Evolutionary conservation across 64 coral and sea anemone species (phyloP).

Genomic region (Porites australiensis): DNA sequence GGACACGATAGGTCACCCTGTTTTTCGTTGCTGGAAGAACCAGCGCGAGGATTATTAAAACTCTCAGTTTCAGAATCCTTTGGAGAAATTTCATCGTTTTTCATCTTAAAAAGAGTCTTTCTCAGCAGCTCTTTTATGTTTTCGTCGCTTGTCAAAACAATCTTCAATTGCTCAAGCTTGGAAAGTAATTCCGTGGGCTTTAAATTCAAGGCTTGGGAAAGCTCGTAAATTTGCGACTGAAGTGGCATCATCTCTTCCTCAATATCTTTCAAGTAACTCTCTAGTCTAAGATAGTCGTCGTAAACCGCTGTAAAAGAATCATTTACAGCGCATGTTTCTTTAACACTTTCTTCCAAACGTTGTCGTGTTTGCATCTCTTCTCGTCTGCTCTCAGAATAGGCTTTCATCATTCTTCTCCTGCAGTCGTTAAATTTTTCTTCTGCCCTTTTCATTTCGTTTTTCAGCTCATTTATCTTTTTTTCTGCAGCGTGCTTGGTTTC

Average conservation of each 20-base stretch:
- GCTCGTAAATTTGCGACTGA: background rate
- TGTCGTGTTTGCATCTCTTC: background rate
- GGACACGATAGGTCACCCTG: slow-evolving; percentile 9
- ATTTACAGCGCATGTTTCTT: background rate
- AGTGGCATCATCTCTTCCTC: background rate
- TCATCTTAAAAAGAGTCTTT: background rate
- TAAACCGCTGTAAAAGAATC: slow-evolving; percentile 16
- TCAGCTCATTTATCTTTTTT: background rate
- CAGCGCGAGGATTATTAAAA: background rate
- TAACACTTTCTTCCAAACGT: slow-evolving; percentile 4
- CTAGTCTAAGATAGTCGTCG: slow-evolving; percentile 19
- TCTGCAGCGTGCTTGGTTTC: background rate
- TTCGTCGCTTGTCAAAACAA: background rate
- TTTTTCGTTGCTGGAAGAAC: background rate
- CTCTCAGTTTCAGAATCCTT: background rate
- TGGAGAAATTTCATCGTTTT: background rate
- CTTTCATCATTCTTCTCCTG: background rate
- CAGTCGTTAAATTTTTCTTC: background rate
- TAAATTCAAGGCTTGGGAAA: slow-evolving; percentile 18
- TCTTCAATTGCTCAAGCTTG: slow-evolving; percentile 21
- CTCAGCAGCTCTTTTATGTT: background rate
- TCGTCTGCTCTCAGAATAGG: background rate
- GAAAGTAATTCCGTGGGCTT: background rate
- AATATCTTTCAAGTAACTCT: background rate
- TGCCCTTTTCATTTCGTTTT: slow-evolving; percentile 2